Conservation (phyloP, 2,797 vertebrate species). For the Silurus lanzhouensis region DNA sequence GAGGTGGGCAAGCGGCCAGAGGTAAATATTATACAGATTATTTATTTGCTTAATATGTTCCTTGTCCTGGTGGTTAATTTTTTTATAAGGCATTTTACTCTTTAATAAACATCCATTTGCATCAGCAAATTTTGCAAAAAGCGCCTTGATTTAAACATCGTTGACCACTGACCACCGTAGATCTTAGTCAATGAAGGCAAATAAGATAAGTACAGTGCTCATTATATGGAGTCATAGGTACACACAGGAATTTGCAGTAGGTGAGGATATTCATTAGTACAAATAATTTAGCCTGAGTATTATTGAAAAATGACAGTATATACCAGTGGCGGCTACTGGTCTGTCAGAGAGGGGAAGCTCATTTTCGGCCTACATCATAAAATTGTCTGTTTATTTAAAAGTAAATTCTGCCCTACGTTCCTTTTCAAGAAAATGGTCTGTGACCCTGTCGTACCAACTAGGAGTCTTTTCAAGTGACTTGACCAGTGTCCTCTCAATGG, state of each 20-base stretch:
- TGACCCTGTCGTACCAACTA: too few species aligned
- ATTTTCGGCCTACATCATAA: too few species aligned
- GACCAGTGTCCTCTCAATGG: too few species aligned
- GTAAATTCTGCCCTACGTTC: too few species aligned
- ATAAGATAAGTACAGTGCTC: not conserved
- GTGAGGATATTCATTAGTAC: not conserved
- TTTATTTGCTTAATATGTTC: not conserved
- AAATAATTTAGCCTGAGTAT: not conserved
- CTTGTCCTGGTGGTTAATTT: not conserved
- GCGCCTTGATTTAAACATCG: not conserved
- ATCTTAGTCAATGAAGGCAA: not conserved
- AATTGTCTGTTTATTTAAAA: too few species aligned
- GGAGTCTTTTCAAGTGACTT: too few species aligned
- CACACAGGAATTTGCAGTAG: not conserved
- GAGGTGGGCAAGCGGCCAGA: slow-evolving; percentile 91
- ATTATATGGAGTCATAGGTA: not conserved
- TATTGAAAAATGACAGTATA: not conserved
- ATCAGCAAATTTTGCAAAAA: not conserved
- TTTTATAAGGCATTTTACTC: not conserved
- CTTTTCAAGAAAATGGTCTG: too few species aligned
- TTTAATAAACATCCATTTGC: too few species aligned
- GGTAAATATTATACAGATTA: slow-evolving; percentile 68
- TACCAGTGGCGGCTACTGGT: too few species aligned
- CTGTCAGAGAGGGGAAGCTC: too few species aligned
- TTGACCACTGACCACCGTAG: not conserved